Evolutionary conservation across 2,888 invertebrate species (phyloP), one percentile per base, ranked within the genome.

Genomic region (Campoplex capitator): DNA sequence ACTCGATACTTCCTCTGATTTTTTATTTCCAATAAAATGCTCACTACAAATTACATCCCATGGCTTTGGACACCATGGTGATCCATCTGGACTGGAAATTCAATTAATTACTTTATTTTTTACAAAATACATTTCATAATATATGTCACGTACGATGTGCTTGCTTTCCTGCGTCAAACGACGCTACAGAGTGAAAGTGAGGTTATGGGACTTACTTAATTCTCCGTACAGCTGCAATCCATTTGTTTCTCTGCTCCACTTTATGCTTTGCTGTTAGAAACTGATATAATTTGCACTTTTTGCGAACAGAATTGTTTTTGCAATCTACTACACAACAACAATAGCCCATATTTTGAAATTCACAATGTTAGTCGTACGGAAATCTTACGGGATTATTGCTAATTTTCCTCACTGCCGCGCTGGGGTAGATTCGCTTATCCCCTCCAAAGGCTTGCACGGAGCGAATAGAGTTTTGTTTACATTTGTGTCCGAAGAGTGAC

Each of bases 41-140:
- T 9, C 76, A 83, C 82, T 82, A 68, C 82, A 82, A n/a, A 82
- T 82, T 67, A 67, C 11, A 62, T 62, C 48, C 48, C 62, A 79
- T 58, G 23, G 58, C 58, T 62, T 74, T 74, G 81, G 85, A 85
- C 56, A 51, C 81, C 83, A 83, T 56, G 81, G 85, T 76, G 85
- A 77, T 77, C 77, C 73, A 85, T 85, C 73, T n/a, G 79, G 35
- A 77, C 81, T 84, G 56, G 13, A 84, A 76, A 84, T n/a, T 75
- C 45, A 80, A 67, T 23, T 32, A 38, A 56, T 67, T 62, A 45
- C 28, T 45, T 38, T 38, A 38, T 38, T 38, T 38, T 6, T 38
- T 38, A 38, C 38, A 38, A 38, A 38, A 38, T 38, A 4, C 38
- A 38, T 6, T 38, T 38, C 38, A 62, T 75, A 11, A 45, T 38